Evolutionary conservation across 2,888 invertebrate genomes (phyloP).

Genomic region (Leptinotarsa haldemani): DNA sequence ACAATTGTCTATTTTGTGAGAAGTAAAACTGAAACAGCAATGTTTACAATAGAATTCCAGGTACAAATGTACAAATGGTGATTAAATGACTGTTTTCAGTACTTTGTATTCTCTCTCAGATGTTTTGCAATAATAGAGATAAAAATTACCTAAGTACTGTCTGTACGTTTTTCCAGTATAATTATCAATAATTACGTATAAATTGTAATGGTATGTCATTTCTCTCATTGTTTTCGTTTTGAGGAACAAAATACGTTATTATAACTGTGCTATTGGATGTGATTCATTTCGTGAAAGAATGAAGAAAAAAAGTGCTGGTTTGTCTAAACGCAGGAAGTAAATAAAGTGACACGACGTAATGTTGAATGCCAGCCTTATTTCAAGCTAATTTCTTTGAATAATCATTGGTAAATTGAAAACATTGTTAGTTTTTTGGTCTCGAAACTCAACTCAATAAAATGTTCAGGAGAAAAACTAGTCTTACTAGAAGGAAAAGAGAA

Average conservation of each 20-base stretch:
- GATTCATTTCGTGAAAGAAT: slow-evolving; percentile 3
- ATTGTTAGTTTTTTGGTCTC: too few species aligned
- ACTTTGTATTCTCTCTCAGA: slow-evolving; percentile 17
- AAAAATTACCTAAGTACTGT: slow-evolving; percentile 16
- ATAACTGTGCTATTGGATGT: slow-evolving; percentile 12
- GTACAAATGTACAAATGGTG: slow-evolving; percentile 15
- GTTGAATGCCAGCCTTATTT: too few species aligned
- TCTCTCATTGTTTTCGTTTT: slow-evolving; percentile 21
- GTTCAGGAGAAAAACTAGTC: too few species aligned
- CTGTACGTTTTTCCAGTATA: slow-evolving; percentile 15
- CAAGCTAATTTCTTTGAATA: too few species aligned
- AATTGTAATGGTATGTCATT: slow-evolving; percentile 22
- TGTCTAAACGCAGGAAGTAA: background rate
- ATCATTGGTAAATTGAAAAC: too few species aligned
- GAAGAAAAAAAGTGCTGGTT: background rate
- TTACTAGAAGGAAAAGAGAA: too few species aligned
- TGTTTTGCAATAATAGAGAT: slow-evolving; percentile 24
- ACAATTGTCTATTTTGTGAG: background rate
- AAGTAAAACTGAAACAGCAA: background rate
- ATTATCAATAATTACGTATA: slow-evolving; percentile 23
- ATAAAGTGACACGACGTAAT: background rate
- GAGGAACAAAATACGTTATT: slow-evolving; percentile 17
- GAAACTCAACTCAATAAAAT: too few species aligned
- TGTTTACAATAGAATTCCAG: slow-evolving; percentile 16
- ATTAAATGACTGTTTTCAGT: slow-evolving; percentile 19